Conservation (phyloP, 1,140 invertebrate genomes). For the Saccostrea glomerata region DNA sequence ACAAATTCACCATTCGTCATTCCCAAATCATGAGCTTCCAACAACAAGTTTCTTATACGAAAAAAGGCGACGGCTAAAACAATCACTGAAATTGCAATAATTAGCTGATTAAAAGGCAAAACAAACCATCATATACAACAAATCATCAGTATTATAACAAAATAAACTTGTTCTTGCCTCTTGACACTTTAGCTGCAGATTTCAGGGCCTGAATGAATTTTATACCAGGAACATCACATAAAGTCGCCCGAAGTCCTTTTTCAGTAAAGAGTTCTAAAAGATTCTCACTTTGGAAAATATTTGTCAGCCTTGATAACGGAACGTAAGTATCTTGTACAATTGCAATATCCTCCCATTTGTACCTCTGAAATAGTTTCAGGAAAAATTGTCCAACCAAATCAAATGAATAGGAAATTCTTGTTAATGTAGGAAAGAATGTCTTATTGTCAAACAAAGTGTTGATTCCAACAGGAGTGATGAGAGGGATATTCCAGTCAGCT, state of each 20-base stretch:
- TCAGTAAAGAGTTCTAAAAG: not conserved
- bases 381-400: constrained; percentile 89
- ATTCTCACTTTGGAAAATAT: not conserved
- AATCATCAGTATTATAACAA: too few species aligned
- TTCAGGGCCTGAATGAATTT: not conserved
- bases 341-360: constrained; percentile 90
- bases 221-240: not conserved
- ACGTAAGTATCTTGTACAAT: constrained; percentile 80
- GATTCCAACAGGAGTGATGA: constrained; percentile 49
- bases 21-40: constrained; percentile 37
- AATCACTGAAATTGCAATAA: constrained; percentile 42
- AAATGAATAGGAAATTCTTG: constrained; percentile 91
- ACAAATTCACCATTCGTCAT: constrained; percentile 51
- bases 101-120: not conserved
- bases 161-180: not conserved
- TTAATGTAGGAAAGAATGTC: constrained; percentile 90
- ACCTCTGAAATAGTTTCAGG: constrained; percentile 89
- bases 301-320: too few species aligned
- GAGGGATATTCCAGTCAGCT: constrained; percentile 49
- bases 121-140: too few species aligned
- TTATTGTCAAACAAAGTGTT: constrained; percentile 82
- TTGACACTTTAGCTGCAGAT: not conserved
- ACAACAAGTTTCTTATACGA: constrained; percentile 43
- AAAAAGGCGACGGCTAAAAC: not conserved
- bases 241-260: not conserved